Evolutionary conservation across 2,797 vertebrate species (phyloP), one percentile per base, ranked within the genome.

Genomic region (Enteromius afrohamiltoni): DNA sequence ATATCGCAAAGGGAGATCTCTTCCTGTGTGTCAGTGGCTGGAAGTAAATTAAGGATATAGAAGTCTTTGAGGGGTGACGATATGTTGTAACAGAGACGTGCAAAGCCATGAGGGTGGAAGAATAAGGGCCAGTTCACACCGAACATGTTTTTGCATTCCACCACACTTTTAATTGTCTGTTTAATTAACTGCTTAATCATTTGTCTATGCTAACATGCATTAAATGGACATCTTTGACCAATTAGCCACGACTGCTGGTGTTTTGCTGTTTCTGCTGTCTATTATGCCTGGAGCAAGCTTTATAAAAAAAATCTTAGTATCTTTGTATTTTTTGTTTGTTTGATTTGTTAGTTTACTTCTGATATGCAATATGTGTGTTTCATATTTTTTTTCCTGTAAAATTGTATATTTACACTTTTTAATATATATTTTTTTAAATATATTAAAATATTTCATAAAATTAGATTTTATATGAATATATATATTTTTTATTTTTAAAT

Each of bases 1-100:
- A 74, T 53, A 69, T 6, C 17, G 13, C 34, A 42, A 16, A 67
- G 11, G 13, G 34, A 58, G 81, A 68, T 40, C 1, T 31, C 58
- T 74, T 37, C 31, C 6, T 74, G 29, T 37, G 70, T 34, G 40
- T 49, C 31, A 69, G 58, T 11, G 17, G 37, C 10, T 21, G 68
- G 53, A 60, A 51, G 69, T 37, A 82, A 64, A 82, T 82, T 17
- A 74, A 49, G 29, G 40, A 23, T 49, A 62, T 14, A 34, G 23
- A 42, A 17, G 40, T 62, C 37, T 19, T 26, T n/a, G 53, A 62
- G 23, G 47, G 68, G 51, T 80, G 71, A 16, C 19, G 2, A 31
- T 45, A 60, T 31, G 51, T 80, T 80, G 65, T 49, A 53, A 58
- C 16, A 45, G 51, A 55, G 51, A 71, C 6, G 2, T 13, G 11